Evolutionary conservation across 2,888 invertebrate species (phyloP).

Genomic region (Volucella zonaria): DNA sequence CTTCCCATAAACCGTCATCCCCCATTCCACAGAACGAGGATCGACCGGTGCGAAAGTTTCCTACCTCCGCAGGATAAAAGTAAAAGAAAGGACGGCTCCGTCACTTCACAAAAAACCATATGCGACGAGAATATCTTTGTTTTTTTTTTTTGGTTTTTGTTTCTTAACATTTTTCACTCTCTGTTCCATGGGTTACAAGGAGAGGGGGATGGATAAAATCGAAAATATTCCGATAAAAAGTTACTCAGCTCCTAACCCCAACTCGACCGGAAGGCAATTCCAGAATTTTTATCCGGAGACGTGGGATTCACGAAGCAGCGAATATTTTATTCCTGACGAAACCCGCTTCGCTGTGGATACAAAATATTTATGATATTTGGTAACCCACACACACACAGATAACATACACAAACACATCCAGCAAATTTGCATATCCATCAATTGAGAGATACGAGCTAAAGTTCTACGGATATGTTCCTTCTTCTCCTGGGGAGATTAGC

Average conservation of each 20-base stretch:
- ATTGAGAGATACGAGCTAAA: conserved; percentile 38
- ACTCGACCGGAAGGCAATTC: conserved; percentile 47
- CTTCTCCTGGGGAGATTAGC: conserved; percentile 33
- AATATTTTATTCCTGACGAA: conserved; percentile 38
- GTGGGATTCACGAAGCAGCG: not conserved
- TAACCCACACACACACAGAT: conserved; percentile 7
- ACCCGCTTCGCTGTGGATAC: conserved; percentile 1
- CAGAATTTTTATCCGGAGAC: conserved; percentile 38
- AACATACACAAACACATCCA: not conserved
- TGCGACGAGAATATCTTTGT: conserved; percentile 53
- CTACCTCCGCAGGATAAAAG: conserved; percentile 16
- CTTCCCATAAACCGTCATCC: not conserved
- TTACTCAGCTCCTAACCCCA: conserved; percentile 25
- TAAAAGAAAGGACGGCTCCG: not conserved
- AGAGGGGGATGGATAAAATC: conserved; percentile 48
- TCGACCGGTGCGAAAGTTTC: conserved; percentile 43
- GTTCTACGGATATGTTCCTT: not conserved
- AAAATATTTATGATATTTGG: conserved; percentile 40
- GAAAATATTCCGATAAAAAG: conserved; percentile 68
- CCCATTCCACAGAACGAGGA: not conserved
- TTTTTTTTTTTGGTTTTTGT: conserved; percentile 4
- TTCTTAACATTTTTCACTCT: conserved; percentile 1
- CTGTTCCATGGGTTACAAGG: not conserved
- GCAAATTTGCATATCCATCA: conserved; percentile 64
- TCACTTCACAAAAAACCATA: conserved; percentile 35